These are phyloP conservation scores for Danionella dracula DNA, from an alignment of 2,797 vertebrate species.

Conservation along the genomic window DNA sequence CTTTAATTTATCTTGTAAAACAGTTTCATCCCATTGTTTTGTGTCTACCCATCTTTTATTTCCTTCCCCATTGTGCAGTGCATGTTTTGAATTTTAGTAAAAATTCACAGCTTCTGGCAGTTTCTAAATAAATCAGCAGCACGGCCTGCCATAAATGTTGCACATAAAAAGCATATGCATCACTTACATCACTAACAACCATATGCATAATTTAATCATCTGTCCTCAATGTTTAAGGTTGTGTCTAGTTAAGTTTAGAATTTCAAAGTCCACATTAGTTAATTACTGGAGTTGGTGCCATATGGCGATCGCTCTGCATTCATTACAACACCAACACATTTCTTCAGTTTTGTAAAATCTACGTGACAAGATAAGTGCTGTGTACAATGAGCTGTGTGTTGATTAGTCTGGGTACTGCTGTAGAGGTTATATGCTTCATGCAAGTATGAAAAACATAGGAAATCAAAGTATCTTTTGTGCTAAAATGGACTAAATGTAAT, in stretches of 20 bases:
- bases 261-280: conserved; percentile 42
- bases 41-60: background rate
- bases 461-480: too few species aligned
- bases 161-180: conserved; percentile 32
- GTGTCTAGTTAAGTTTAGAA: conserved; percentile 46
- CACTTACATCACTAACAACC: conserved; percentile 31
- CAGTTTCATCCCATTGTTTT: background rate
- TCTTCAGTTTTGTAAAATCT: background rate
- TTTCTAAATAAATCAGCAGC: conserved; percentile 37
- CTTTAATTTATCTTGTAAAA: background rate
- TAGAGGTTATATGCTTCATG: too few species aligned
- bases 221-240: conserved; percentile 47
- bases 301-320: too few species aligned
- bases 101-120: background rate
- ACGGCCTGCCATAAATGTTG: conserved; percentile 43
- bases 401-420: too few species aligned
- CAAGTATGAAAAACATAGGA: too few species aligned
- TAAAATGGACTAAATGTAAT: too few species aligned
- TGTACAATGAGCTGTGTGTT: background rate
- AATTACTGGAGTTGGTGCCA: too few species aligned
- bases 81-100: background rate
- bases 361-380: conserved; percentile 2
- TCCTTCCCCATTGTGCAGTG: background rate
- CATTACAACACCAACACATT: conserved; percentile 3
- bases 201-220: conserved; percentile 51